Evolutionary conservation across 2,797 vertebrate species (phyloP), one percentile per base, ranked within the genome.

Genomic region (Neomorphus geoffroyi): DNA sequence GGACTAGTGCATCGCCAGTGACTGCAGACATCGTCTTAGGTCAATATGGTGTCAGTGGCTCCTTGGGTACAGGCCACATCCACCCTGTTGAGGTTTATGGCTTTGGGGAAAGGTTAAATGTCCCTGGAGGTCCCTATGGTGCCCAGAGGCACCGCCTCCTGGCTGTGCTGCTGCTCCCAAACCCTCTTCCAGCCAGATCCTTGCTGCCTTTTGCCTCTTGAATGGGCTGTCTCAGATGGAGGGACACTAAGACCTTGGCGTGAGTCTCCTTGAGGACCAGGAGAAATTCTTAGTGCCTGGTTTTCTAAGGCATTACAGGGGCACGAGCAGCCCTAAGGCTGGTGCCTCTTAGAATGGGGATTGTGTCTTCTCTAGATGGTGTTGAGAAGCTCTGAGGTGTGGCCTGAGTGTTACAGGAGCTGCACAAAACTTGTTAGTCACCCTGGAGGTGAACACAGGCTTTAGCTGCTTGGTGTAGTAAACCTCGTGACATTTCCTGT

Each of bases 101-200:
- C 54, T 86, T 13, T 57, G 28, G 9, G 27, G n/a, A 30, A 67
- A 46, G n/a, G 32, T n/a, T 41, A 32, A 58, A 57, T 71, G 53
- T 60, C 26, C 53, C 60, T 43, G 41, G 58, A 71, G 65, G 21
- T 56, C 33, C 14, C 35, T 45, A 13, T 15, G 58, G 28, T 85
- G 48, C 19, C 28, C 26, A 30, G 10, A 16, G 28, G 35, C 19
- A n/a, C 26, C 23, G 14, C 22, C 48, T 71, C 35, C 39, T 41
- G 0, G 1, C 46, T 66, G 32, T 4, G 1, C 18, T 2, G 1
- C 37, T 57, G n/a, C 37, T 70, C 23, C 67, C 74, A 67, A 67
- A 24, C 27, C 13, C 18, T 69, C 41, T 81, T 62, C 46, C 21
- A 22, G 39, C 48, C 48, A n/a, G 30, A 30, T 50, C 28, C 43